phyloP scores from a whole-genome alignment of 2,888 invertebrate species.

The Gymnocheta viridis region DNA sequence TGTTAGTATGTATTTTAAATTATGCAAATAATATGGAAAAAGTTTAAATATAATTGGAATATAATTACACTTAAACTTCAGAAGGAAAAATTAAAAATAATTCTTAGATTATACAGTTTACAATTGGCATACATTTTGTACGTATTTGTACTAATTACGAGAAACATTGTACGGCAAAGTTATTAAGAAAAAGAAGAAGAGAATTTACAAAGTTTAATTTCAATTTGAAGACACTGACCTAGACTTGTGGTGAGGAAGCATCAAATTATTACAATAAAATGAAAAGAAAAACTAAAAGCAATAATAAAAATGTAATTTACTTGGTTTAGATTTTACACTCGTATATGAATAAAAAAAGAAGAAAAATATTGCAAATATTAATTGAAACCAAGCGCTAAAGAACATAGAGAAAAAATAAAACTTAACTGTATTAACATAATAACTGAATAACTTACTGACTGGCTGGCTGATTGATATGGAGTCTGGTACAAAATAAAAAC shows the following conservation, averaged over 20 bases:
- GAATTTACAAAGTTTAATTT: slow-evolving; percentile 23
- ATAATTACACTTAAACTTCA: slow-evolving; percentile 77
- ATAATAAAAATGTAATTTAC: slow-evolving; percentile 56
- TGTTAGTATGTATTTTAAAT: slow-evolving; percentile 32
- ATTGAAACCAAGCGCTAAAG: slow-evolving; percentile 10
- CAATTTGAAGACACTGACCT: slow-evolving; percentile 69
- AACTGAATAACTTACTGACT: slow-evolving; percentile 57
- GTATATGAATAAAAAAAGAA: not conserved
- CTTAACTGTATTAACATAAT: slow-evolving; percentile 60
- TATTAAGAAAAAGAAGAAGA: slow-evolving; percentile 28
- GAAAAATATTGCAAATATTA: not conserved
- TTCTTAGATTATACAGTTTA: slow-evolving; percentile 47
- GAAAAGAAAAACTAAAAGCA: slow-evolving; percentile 23
- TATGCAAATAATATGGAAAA: slow-evolving; percentile 69
- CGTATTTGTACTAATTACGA: slow-evolving; percentile 55
- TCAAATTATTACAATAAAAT: slow-evolving; percentile 56
- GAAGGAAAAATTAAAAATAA: slow-evolving; percentile 51
- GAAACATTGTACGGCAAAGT: slow-evolving; percentile 27
- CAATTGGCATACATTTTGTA: slow-evolving; percentile 28
- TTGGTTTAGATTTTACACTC: slow-evolving; percentile 50
- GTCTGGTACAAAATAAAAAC: not conserved
- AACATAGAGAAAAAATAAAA: slow-evolving; percentile 45
- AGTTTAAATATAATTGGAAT: slow-evolving; percentile 75
- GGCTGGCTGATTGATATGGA: not conserved
- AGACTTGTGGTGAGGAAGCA: slow-evolving; percentile 68